These are phyloP conservation scores for Callimorpha dominula DNA, from an alignment of 2,888 invertebrate genomes.

Conservation along the genomic window DNA sequence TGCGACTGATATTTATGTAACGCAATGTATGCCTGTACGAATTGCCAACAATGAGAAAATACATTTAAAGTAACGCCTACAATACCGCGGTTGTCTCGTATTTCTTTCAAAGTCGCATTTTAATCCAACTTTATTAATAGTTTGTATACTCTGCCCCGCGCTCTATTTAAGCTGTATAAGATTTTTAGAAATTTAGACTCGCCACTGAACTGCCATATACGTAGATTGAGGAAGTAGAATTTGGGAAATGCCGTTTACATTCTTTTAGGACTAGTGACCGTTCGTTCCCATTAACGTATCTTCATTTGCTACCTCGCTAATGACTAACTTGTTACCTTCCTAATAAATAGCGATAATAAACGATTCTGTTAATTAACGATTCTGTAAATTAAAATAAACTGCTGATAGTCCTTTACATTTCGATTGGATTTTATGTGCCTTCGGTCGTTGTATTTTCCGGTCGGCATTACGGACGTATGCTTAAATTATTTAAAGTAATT, in stretches of 20 bases:
- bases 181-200: conserved; percentile 60
- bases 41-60: conserved; percentile 80
- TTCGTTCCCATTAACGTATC: conserved; percentile 58
- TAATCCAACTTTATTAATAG: conserved; percentile 56
- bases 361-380: conserved; percentile 65
- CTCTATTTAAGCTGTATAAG: conserved; percentile 46
- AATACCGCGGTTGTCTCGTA: conserved; percentile 73
- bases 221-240: conserved; percentile 45
- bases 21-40: conserved; percentile 65
- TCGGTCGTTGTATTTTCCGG: conserved; percentile 34
- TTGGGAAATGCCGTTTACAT: conserved; percentile 52
- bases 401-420: conserved; percentile 64
- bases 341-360: conserved; percentile 67
- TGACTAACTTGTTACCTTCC: conserved; percentile 50
- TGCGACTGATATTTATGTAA: conserved; percentile 80
- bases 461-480: conserved; percentile 65
- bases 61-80: conserved; percentile 77
- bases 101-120: conserved; percentile 74
- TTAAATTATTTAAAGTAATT: conserved; percentile 76
- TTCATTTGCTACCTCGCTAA: conserved; percentile 61
- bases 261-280: conserved; percentile 51
- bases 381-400: conserved; percentile 69
- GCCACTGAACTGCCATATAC: conserved; percentile 15
- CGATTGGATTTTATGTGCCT: conserved; percentile 61
- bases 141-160: conserved; percentile 53